These are phyloP conservation scores for Torymus tubicola DNA, from an alignment of 2,888 invertebrate species.

Conservation along the genomic window DNA sequence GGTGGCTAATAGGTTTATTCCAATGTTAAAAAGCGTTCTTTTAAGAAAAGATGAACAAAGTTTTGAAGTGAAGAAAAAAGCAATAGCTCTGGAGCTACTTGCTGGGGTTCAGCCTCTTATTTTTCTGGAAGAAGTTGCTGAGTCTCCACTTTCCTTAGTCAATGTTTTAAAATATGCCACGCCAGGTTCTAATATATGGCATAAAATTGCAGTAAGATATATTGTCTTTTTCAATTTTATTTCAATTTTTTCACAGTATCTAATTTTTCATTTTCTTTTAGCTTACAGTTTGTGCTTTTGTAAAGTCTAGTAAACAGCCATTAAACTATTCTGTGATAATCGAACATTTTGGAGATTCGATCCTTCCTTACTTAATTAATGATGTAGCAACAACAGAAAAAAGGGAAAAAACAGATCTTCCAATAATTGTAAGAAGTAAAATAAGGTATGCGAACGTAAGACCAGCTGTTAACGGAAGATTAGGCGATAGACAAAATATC, in stretches of 20 bases:
- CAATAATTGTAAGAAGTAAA: conserved; percentile 72
- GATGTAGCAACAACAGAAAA: conserved; percentile 40
- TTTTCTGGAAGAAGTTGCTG: conserved; percentile 67
- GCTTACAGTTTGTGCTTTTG: conserved; percentile 70
- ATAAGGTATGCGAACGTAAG: conserved; percentile 71
- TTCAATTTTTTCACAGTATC: neutral
- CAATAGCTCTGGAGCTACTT: conserved; percentile 71
- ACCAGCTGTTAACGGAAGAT: conserved; percentile 61
- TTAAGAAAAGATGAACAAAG: conserved; percentile 68
- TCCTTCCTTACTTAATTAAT: conserved; percentile 69
- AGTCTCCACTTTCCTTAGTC: conserved; percentile 66
- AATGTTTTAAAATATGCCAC: conserved; percentile 67
- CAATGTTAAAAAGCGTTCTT: conserved; percentile 69
- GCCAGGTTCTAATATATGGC: conserved; percentile 72
- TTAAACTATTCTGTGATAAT: conserved; percentile 66
- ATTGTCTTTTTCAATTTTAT: neutral
- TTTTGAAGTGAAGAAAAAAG: conserved; percentile 66
- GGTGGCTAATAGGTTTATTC: conserved; percentile 72
- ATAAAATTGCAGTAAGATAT: conserved; percentile 70
- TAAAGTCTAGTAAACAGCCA: conserved; percentile 67
- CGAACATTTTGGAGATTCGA: conserved; percentile 73
- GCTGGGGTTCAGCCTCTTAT: conserved; percentile 71
- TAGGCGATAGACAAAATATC: conserved; percentile 68
- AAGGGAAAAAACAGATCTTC: conserved; percentile 63
- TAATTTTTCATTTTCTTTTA: conserved; percentile 59